Base-by-base conservation (phyloP, 2,888 invertebrate genomes). In the Galeruca laticollis region DNA sequence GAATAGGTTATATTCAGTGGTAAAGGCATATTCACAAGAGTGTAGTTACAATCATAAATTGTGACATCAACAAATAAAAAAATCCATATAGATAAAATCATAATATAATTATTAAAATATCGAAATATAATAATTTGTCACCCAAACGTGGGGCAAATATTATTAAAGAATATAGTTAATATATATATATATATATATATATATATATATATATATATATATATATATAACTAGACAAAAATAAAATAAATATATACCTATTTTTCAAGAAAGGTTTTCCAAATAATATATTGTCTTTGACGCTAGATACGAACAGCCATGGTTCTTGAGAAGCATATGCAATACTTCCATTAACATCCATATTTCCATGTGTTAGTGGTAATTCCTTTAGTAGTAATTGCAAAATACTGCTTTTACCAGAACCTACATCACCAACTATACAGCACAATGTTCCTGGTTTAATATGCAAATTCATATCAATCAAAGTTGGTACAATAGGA, bases 251-350 rank as follows among this genome's bases (percentile, higher is more conserved):
- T 40, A 66, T 67, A 59, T 86, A 87, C 61, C 88, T 86, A 13
- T 86, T 80, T 73, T 88, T 87, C 71, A 90, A 87, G 77, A 88
- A 91, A 0, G 89, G 87, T 73, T 89, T 86, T 0, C 94, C 95
- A 83, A 96, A 95, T 13, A 94, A 85, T 71, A 96, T 93, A 82
- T 96, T 96, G 77, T 94, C 92, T 54, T 91, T 87, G 0, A 96
- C 88, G 4, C 91, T 90, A 0, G 90, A 90, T 0, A 90, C 88
- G 77, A 92, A 92, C 2, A 92, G 84, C 95, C 95, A 96, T 0
- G 95, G 91, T 77, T 94, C 93, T 85, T 95, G 94, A 61, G 93
- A 90, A 2, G 93, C 92, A 82, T 93, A 96, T 0, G 91, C 87
- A 11, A 92, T 78, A 1, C 83, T 85, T 8, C 94, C 94, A 1